These are phyloP conservation scores for Coreoperca whiteheadi DNA, from an alignment of 2,113 vertebrate species.

Conservation along the genomic window DNA sequence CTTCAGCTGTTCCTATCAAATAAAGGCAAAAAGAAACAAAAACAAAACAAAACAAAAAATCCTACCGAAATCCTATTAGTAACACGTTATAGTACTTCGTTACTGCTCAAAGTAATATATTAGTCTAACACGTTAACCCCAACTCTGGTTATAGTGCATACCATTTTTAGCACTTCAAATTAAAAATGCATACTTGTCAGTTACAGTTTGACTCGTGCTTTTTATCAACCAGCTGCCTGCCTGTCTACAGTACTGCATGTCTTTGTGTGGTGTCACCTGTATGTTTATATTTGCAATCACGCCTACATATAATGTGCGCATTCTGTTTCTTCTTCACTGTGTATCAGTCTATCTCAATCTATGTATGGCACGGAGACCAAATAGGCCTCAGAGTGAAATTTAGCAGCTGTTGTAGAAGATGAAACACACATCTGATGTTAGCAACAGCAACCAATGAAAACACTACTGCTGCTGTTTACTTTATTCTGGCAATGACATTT, in stretches of 20 bases:
- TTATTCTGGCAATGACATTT: slow-evolving; percentile 11
- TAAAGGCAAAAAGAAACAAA: no score
- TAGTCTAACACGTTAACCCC: no score
- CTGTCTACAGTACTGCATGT: not conserved
- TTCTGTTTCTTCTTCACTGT: not conserved
- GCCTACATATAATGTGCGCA: not conserved
- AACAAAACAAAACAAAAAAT: no score
- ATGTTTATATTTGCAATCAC: not conserved
- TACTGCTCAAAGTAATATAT: no score
- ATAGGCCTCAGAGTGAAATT: slow-evolving; percentile 15
- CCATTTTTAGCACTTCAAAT: slow-evolving; percentile 26
- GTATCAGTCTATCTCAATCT: not conserved
- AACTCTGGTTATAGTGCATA: not conserved
- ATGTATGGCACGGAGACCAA: not conserved
- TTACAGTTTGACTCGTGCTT: not conserved
- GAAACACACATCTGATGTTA: slow-evolving; percentile 21
- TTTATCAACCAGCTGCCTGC: not conserved
- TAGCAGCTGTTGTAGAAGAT: slow-evolving; percentile 37
- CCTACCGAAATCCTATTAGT: no score
- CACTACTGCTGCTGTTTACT: slow-evolving; percentile 24
- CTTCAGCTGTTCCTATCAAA: no score
- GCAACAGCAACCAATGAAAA: slow-evolving; percentile 20
- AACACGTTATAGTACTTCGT: no score
- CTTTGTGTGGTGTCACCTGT: not conserved
- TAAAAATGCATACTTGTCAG: slow-evolving; percentile 9